phyloP scores from a whole-genome alignment of 1,140 invertebrate species.

The Oryctes rhinoceros region DNA sequence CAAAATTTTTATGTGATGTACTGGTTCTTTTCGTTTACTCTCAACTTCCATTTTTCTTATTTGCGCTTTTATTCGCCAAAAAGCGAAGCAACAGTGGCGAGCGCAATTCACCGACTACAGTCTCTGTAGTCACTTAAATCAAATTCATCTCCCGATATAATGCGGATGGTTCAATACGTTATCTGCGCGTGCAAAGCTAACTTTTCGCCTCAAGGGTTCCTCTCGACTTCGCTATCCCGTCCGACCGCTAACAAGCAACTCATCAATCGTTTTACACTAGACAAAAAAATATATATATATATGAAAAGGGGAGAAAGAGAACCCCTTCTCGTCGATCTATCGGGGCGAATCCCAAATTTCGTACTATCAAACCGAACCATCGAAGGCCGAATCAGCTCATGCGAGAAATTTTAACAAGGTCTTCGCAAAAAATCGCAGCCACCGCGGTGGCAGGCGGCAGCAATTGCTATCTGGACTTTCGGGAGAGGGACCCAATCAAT shows the following conservation, averaged over 20 bases:
- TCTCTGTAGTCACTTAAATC: no score
- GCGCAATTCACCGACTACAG: no score
- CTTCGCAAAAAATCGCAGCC: slow-evolving; percentile 3
- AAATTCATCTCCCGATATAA: neutral
- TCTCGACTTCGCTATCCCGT: neutral
- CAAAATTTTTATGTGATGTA: no score
- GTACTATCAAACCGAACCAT: neutral
- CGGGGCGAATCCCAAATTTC: neutral
- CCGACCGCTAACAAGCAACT: slow-evolving; percentile 12
- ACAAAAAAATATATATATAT: slow-evolving; percentile 9
- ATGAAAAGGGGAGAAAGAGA: neutral
- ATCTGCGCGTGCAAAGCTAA: neutral
- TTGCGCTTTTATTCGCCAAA: no score
- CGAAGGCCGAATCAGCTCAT: slow-evolving; percentile 3
- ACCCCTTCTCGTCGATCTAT: slow-evolving; percentile 4
- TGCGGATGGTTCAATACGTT: neutral
- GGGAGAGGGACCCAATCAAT: neutral
- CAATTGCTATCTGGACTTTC: neutral
- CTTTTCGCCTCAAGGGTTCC: neutral
- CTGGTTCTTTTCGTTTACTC: no score
- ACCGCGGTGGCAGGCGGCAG: neutral
- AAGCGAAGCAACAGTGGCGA: no score
- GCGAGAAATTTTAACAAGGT: slow-evolving; percentile 21
- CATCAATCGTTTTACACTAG: slow-evolving; percentile 21
- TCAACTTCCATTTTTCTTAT: no score